Conservation (phyloP, 2,888 invertebrate species). For the Platycheirus rosarum region DNA sequence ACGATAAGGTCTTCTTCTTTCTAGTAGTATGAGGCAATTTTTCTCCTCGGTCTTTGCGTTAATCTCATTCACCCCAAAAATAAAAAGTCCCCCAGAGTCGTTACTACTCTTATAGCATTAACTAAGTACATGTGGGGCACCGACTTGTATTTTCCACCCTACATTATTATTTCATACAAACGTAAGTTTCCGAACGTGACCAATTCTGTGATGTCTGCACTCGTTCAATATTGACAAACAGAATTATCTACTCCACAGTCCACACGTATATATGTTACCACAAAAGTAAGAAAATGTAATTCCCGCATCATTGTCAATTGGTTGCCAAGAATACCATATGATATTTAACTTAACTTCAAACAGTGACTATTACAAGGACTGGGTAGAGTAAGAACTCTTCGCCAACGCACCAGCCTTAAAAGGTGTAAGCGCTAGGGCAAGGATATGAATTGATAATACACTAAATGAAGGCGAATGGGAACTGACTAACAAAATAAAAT, state of each 20-base stretch:
- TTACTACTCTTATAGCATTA: conserved; percentile 64
- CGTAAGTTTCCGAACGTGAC: conserved; percentile 67
- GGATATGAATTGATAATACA: conserved; percentile 75
- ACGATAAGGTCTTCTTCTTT: conserved; percentile 28
- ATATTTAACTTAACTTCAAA: conserved; percentile 47
- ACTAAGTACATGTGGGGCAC: conserved; percentile 68
- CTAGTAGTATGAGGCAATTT: conserved; percentile 5
- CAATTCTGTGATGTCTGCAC: conserved; percentile 71
- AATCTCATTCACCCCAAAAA: neutral
- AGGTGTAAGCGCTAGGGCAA: conserved; percentile 50
- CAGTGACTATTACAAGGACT: conserved; percentile 12
- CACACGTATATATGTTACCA: conserved; percentile 51
- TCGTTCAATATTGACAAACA: conserved; percentile 64
- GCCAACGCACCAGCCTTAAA: conserved; percentile 42
- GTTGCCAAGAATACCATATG: conserved; percentile 66
- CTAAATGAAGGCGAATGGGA: conserved; percentile 75
- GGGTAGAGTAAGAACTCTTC: conserved; percentile 25
- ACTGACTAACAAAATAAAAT: conserved; percentile 47
- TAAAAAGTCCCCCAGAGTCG: conserved; percentile 40
- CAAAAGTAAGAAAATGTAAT: conserved; percentile 56
- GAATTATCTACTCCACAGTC: conserved; percentile 42
- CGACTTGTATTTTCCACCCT: conserved; percentile 36
- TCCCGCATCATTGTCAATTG: conserved; percentile 63
- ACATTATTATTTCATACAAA: conserved; percentile 65
- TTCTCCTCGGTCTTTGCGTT: conserved; percentile 16